phyloP scores from a whole-genome alignment of 2,888 invertebrate genomes.

The Cinara cedri region DNA sequence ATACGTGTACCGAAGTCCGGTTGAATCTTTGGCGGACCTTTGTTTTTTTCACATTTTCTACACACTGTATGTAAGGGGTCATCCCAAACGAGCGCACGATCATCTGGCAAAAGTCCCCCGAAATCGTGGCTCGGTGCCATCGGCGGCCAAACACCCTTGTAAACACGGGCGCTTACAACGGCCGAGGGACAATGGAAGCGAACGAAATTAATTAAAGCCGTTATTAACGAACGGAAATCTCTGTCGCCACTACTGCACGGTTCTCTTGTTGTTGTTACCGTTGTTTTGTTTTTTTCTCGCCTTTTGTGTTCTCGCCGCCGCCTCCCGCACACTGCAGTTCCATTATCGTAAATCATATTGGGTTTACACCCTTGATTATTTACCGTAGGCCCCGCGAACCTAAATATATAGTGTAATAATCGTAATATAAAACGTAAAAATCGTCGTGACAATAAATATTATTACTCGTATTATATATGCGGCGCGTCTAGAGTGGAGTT shows the following conservation, averaged over 20 bases:
- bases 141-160: slow-evolving; percentile 53
- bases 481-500: background rate
- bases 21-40: slow-evolving; percentile 45
- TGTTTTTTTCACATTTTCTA: slow-evolving; percentile 30
- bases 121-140: slow-evolving; percentile 52
- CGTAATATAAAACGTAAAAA: slow-evolving; percentile 50
- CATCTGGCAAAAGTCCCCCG: slow-evolving; percentile 53
- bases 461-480: background rate
- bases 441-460: slow-evolving; percentile 25
- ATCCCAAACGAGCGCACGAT: slow-evolving; percentile 38
- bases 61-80: slow-evolving; percentile 39
- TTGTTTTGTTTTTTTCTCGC: slow-evolving; percentile 38
- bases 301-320: slow-evolving; percentile 55
- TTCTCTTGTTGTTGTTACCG: slow-evolving; percentile 35
- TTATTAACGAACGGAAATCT: slow-evolving; percentile 55
- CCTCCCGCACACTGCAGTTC: slow-evolving; percentile 25
- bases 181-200: slow-evolving; percentile 37
- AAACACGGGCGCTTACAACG: slow-evolving; percentile 52
- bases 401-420: slow-evolving; percentile 3
- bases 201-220: slow-evolving; percentile 56
- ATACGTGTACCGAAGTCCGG: slow-evolving; percentile 26
- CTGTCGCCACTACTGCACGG: slow-evolving; percentile 40
- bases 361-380: slow-evolving; percentile 39
- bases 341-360: slow-evolving; percentile 55
- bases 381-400: slow-evolving; percentile 35